Evolutionary conservation across 2,797 vertebrate species (phyloP), one percentile per base, ranked within the genome.

Genomic region (Coregonus suidteri): DNA sequence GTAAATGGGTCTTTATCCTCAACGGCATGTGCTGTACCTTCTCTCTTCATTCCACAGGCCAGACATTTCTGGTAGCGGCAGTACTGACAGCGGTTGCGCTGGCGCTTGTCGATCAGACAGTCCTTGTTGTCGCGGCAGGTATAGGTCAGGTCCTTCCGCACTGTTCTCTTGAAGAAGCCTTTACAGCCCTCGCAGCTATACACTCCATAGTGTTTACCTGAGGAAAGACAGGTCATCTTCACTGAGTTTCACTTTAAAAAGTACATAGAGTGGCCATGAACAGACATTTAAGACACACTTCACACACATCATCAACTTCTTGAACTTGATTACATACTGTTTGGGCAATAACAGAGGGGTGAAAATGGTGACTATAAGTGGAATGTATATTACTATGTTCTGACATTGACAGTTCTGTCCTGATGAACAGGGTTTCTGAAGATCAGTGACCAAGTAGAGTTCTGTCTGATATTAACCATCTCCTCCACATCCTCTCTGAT

Each of bases 11-110:
- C 87, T 91, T 87, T 88, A 87, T 94, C 94, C 93, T 93, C 89
- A 88, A 92, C 90, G 93, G 91, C 91, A 94, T 94, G 93, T 88
- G 91, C 90, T 95, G 94, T 95, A 98, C 97, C 98, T 97, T 99
- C 98, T 91, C 97, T 94, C 94, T 99, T 99, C 98, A 99, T 99
- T 88, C 98, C 98, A 97, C 98, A 99, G 69, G 97, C 97, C 73
- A 99, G 94, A 93, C 98, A 98, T 94, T 99, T 99, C 96, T 99
- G 98, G 89, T 99, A 99, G 89, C 98, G 98, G 92, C 98, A 99
- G 93, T 99, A 99, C 92, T 99, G 98, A 87, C 98, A 99, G 73
- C 98, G 97, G 93, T 98, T 99, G 84, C 98, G 95, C 94, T 99
- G 98, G 37, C 98, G 96, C 87, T 99, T 99, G 91, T 99, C 98